phyloP scores from a whole-genome alignment of 2,888 invertebrate genomes.

The Tricholauxania praeusta region DNA sequence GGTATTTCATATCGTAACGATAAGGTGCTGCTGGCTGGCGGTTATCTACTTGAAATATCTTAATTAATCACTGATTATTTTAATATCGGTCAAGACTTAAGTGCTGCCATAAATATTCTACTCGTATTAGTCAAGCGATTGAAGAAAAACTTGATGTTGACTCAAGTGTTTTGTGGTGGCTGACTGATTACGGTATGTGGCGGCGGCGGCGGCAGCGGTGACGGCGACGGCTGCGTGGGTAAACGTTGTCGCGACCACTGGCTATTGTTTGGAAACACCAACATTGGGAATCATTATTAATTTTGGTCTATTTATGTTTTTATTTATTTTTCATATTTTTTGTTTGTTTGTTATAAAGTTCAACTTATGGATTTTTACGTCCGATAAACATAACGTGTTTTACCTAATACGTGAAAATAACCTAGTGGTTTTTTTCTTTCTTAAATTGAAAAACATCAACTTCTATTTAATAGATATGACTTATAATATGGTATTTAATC shows the following conservation, averaged over 20 bases:
- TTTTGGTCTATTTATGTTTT: background rate
- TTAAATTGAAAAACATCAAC: no score
- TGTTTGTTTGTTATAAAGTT: no score
- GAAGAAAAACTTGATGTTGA: background rate
- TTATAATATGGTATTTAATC: no score
- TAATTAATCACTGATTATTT: conserved; percentile 40
- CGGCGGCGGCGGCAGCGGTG: background rate
- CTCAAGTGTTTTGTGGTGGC: background rate
- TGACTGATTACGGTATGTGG: background rate
- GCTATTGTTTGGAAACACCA: background rate
- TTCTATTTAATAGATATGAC: no score
- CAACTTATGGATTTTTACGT: background rate
- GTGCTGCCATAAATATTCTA: conserved; percentile 8
- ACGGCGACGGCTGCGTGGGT: background rate
- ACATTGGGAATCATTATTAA: no score
- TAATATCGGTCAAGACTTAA: conserved; percentile 38
- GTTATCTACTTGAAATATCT: conserved; percentile 28
- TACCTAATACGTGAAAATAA: background rate
- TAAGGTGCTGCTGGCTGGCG: no score
- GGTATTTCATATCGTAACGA: no score
- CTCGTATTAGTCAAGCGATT: no score
- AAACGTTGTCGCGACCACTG: background rate
- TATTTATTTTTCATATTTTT: background rate
- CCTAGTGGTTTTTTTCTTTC: no score
- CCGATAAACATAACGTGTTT: background rate